Conservation (phyloP, 2,113 vertebrate species). For the Sprattus sprattus region DNA sequence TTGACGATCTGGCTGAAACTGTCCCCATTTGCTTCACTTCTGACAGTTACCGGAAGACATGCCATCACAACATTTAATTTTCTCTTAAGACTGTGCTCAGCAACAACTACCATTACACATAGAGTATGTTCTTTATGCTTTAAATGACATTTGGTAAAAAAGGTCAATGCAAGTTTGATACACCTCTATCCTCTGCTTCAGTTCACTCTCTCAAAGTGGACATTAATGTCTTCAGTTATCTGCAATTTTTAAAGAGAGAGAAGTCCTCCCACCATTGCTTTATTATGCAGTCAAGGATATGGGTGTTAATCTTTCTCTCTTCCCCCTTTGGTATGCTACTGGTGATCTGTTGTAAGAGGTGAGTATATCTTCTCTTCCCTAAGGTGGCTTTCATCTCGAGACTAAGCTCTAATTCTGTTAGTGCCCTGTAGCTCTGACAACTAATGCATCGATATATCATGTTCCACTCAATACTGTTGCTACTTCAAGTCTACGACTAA, state of each 20-base stretch:
- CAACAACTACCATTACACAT: background rate
- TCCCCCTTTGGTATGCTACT: background rate
- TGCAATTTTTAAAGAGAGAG: background rate
- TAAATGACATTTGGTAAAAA: background rate
- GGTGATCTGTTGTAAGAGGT: background rate
- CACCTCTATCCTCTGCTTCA: background rate
- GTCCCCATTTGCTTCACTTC: background rate
- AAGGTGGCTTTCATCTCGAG: background rate
- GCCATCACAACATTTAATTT: background rate
- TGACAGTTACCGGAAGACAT: no score
- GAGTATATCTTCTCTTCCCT: background rate
- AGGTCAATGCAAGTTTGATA: background rate
- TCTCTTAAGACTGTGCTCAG: background rate
- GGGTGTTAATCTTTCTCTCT: background rate
- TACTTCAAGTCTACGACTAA: background rate
- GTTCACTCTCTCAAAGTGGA: background rate
- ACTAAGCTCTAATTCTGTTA: background rate
- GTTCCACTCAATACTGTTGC: background rate
- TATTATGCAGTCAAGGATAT: background rate
- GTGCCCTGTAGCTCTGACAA: background rate
- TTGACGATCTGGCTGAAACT: background rate
- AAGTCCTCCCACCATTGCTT: background rate
- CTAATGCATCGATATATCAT: background rate
- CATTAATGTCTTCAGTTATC: background rate
- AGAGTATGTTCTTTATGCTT: background rate